A percentile compares a stretch with the other conserved stretches of the same genome.
phyloP scores from a whole-genome alignment of 2,888 invertebrate genomes.

The Leucophenga montana region DNA sequence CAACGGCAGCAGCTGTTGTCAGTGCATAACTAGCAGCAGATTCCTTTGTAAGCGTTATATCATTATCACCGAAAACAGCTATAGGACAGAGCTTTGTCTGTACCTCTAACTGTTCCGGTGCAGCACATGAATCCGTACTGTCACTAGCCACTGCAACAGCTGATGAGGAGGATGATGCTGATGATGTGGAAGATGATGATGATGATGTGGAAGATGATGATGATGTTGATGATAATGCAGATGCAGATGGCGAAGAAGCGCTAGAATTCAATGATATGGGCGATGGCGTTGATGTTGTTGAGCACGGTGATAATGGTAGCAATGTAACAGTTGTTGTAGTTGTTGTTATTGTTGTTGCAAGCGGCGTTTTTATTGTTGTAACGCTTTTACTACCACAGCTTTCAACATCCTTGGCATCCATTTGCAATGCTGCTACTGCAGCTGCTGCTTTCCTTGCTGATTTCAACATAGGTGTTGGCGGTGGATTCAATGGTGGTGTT shows the following conservation, averaged over 20 bases:
- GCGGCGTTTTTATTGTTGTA: too few relatives aligned
- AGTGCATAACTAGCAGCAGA: slow-evolving; percentile 52
- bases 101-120: slow-evolving; percentile 29
- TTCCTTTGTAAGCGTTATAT: slow-evolving; percentile 68
- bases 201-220: slow-evolving; percentile 46
- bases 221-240: slow-evolving; percentile 37
- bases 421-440: slow-evolving; percentile 28
- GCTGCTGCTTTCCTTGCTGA: slow-evolving; percentile 46
- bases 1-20: slow-evolving; percentile 37
- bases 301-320: slow-evolving; percentile 40
- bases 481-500: slow-evolving; percentile 67
- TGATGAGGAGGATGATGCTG: slow-evolving; percentile 19
- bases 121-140: slow-evolving; percentile 17
- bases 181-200: slow-evolving; percentile 44
- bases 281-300: slow-evolving; percentile 49
- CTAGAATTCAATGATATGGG: slow-evolving; percentile 48
- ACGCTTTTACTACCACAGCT: too few relatives aligned
- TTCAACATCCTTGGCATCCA: background rate
- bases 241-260: slow-evolving; percentile 43
- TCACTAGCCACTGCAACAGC: background rate
- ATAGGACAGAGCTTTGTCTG: slow-evolving; percentile 58
- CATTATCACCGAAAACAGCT: slow-evolving; percentile 66
- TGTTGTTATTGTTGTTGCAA: slow-evolving; percentile 35
- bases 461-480: slow-evolving; percentile 66
- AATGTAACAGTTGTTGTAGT: slow-evolving; percentile 35